Percentiles rank a stretch among this genome's conserved stretches.
These are phyloP conservation scores for Rachycentron canadum DNA, from an alignment of 2,797 vertebrate genomes.

Conservation along the genomic window DNA sequence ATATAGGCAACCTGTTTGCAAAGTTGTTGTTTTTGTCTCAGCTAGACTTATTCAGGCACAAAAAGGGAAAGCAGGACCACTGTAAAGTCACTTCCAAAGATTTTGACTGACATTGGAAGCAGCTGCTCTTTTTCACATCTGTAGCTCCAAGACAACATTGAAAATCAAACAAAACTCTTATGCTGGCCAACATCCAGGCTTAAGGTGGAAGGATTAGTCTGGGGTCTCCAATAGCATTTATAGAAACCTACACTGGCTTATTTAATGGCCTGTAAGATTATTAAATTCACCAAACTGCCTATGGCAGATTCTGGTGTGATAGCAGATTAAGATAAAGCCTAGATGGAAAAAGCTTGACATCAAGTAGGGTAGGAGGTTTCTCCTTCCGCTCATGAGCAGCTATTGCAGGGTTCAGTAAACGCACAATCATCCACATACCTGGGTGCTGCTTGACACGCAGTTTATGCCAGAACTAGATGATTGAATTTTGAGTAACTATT, in stretches of 20 bases:
- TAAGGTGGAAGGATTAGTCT: slow-evolving; percentile 42
- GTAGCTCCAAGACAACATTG: slow-evolving; percentile 28
- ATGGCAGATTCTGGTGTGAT: slow-evolving; percentile 19
- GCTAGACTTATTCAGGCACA: slow-evolving; percentile 36
- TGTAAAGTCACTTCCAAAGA: slow-evolving; percentile 41
- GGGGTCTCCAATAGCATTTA: slow-evolving; percentile 20
- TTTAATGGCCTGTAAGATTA: slow-evolving; percentile 38
- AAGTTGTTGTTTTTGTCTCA: slow-evolving; percentile 56
- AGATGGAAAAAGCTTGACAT: slow-evolving; percentile 26
- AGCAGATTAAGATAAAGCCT: slow-evolving; percentile 13
- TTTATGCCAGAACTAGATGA: slow-evolving; percentile 19
- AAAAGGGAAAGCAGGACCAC: slow-evolving; percentile 16
- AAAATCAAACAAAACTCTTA: slow-evolving; percentile 52
- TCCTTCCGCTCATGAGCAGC: slow-evolving; percentile 18
- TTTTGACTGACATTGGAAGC: slow-evolving; percentile 34
- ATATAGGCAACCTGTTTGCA: slow-evolving; percentile 27
- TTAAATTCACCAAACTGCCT: slow-evolving; percentile 38
- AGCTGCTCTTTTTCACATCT: slow-evolving; percentile 58
- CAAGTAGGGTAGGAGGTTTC: slow-evolving; percentile 23
- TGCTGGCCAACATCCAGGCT: slow-evolving; percentile 35
- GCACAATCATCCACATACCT: slow-evolving; percentile 3
- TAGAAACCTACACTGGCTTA: slow-evolving; percentile 23
- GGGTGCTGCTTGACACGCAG: not conserved
- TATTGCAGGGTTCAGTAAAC: slow-evolving; percentile 10
- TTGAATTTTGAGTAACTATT: slow-evolving; percentile 7